Evolutionary conservation across 1,140 invertebrate species (phyloP).

Genomic region (Aporrectodea caliginosa): DNA sequence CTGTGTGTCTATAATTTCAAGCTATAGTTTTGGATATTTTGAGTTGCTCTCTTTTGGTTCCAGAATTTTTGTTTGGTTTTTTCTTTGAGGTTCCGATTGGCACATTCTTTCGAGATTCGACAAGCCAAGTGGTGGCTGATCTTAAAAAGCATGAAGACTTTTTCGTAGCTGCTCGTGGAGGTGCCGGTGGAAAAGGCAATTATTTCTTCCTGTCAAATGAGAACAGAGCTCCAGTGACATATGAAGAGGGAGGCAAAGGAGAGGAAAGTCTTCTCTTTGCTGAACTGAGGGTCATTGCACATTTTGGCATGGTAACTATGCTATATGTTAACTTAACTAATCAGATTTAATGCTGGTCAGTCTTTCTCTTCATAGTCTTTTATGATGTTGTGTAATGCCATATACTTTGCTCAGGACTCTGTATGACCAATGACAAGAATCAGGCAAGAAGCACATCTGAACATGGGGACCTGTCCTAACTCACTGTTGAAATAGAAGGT

Average conservation of each 20-base stretch:
- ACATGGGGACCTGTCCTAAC: no score
- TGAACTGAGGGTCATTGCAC: constrained; percentile 88
- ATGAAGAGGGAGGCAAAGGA: constrained; percentile 81
- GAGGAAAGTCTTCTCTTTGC: constrained; percentile 66
- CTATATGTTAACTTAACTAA: no score
- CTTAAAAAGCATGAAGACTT: constrained; percentile 68
- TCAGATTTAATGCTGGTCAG: no score
- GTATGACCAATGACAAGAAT: no score
- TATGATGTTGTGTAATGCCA: no score
- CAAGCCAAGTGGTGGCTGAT: constrained; percentile 67
- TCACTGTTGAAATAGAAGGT: no score
- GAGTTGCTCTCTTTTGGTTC: no score
- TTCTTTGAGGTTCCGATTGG: constrained; percentile 74
- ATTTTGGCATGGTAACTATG: constrained; percentile 75
- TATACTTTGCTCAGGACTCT: no score
- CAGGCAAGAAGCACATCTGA: no score
- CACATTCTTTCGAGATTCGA: constrained; percentile 69
- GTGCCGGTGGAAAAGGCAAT: constrained; percentile 92
- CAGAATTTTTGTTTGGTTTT: constrained; percentile 9
- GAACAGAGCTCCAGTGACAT: constrained; percentile 76
- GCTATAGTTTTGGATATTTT: no score
- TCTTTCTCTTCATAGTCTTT: no score
- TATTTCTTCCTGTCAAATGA: constrained; percentile 79
- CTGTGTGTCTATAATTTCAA: no score
- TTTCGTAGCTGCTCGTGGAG: constrained; percentile 90